phyloP scores from a whole-genome alignment of 2,888 invertebrate species.

The Morinoia aosen region DNA sequence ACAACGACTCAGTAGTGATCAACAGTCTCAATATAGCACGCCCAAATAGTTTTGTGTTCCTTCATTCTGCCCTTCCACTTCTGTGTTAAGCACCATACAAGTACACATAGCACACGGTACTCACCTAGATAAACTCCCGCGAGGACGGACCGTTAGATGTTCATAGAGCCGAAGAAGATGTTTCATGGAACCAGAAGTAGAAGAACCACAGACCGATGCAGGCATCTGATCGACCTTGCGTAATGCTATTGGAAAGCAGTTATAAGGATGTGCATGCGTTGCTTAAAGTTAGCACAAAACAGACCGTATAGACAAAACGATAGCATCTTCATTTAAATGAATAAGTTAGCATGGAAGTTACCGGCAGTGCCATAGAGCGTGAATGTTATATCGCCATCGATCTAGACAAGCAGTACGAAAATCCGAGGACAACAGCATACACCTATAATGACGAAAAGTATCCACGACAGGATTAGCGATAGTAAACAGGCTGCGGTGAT shows the following conservation, averaged over 20 bases:
- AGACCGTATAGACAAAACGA: neutral
- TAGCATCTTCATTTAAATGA: neutral
- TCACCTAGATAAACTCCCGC: neutral
- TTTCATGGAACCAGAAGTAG: neutral
- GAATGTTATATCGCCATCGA: neutral
- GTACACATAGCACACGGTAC: neutral
- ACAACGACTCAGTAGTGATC: no score
- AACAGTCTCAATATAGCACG: neutral
- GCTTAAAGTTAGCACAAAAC: neutral
- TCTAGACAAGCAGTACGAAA: neutral
- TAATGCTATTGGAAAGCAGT: constrained; percentile 32
- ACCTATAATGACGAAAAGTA: neutral
- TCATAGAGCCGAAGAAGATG: neutral
- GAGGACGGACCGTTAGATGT: neutral
- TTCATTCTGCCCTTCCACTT: neutral
- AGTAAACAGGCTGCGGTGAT: neutral
- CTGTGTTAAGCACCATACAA: neutral
- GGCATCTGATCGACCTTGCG: neutral
- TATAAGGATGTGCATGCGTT: neutral
- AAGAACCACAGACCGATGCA: neutral
- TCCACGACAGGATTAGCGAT: neutral
- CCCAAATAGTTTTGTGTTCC: neutral
- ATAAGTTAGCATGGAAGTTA: neutral
- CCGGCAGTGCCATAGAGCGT: neutral
- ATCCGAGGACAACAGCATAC: neutral